Percentiles rank a stretch among this genome's conserved stretches.
Conservation (phyloP, 2,797 vertebrate species). For the Squalus acanthias region DNA sequence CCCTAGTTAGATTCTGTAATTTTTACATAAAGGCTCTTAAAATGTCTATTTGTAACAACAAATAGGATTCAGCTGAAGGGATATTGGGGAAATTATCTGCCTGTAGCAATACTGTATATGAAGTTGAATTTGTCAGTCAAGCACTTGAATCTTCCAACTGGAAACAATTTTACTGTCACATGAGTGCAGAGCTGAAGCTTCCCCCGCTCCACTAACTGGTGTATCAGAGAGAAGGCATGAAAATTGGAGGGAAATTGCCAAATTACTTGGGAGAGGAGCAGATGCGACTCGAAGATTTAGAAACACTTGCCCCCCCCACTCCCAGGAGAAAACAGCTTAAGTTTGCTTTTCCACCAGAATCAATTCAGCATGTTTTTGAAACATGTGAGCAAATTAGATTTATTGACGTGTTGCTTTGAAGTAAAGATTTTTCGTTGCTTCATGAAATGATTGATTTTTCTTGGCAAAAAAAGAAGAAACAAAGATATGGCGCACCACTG, state of each 20-base stretch:
- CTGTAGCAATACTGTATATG: background rate
- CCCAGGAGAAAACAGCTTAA: background rate
- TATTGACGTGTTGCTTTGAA: background rate
- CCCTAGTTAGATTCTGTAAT: background rate
- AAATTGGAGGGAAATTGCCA: background rate
- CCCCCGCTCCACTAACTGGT: background rate
- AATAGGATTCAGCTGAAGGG: background rate
- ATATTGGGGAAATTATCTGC: background rate
- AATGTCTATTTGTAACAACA: background rate
- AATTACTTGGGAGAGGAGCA: background rate
- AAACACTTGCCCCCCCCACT: background rate
- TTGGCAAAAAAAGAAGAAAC: background rate
- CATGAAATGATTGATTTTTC: background rate
- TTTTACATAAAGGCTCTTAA: background rate
- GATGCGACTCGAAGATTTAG: background rate
- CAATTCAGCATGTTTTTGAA: background rate
- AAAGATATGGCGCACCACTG: background rate
- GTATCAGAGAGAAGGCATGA: background rate
- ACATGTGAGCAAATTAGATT: background rate
- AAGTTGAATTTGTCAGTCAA: background rate
- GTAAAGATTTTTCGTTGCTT: background rate
- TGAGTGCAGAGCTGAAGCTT: background rate
- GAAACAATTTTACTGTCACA: background rate
- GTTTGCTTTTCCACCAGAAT: background rate
- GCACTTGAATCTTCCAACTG: background rate